These are phyloP conservation scores for Sigmodon hispidus DNA, from an alignment of 2,113 vertebrate species.

Conservation along the genomic window DNA sequence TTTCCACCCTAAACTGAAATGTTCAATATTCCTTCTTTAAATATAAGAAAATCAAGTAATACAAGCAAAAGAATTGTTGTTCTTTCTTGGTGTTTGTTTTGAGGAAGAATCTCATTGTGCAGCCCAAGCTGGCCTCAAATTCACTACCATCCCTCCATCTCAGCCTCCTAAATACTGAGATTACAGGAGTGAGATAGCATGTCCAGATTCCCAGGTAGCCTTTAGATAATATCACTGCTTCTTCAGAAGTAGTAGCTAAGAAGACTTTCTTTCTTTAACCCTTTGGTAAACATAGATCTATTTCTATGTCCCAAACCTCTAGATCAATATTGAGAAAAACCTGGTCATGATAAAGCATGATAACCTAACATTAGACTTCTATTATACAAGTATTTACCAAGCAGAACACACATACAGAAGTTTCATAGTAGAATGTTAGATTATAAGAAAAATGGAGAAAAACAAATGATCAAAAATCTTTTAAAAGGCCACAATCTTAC, in stretches of 20 bases:
- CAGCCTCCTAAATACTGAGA: background rate
- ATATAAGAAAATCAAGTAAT: slow-evolving; percentile 10
- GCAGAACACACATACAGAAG: slow-evolving; percentile 13
- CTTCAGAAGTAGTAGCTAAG: background rate
- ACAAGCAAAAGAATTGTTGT: slow-evolving; percentile 3
- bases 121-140: background rate
- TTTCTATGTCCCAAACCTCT: slow-evolving; percentile 19
- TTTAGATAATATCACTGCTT: slow-evolving; percentile 13
- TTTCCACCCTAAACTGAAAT: slow-evolving; percentile 26
- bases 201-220: background rate
- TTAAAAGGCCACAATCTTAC: slow-evolving; percentile 3
- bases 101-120: background rate
- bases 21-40: slow-evolving; percentile 28
- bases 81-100: background rate
- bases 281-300: background rate
- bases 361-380: slow-evolving; percentile 23
- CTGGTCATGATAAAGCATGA: background rate
- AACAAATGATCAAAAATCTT: slow-evolving; percentile 2
- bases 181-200: background rate
- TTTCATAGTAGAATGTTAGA: background rate
- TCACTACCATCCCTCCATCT: background rate
- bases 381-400: slow-evolving; percentile 55
- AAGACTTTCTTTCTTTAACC: background rate
- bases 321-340: background rate
- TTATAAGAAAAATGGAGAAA: background rate